Evolutionary conservation across 2,797 vertebrate genomes (phyloP).

Genomic region (Erethizon dorsatum): DNA sequence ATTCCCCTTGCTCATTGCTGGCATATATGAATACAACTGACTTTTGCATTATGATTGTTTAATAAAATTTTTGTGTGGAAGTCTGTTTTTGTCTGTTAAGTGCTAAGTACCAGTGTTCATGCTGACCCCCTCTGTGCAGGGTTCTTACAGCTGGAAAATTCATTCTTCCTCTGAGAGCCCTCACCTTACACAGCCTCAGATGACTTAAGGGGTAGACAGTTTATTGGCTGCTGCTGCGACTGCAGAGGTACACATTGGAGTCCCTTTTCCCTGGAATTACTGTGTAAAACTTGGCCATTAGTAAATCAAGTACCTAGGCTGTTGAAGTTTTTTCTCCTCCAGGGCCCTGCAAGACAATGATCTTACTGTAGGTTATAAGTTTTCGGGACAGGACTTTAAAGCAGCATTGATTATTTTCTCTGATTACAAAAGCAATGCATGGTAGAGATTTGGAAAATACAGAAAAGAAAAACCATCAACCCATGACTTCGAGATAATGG

Average conservation of each 20-base stretch:
- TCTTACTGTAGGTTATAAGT: not conserved
- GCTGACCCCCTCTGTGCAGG: slow-evolving; percentile 64
- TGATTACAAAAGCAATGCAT: slow-evolving; percentile 33
- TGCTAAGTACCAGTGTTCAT: not conserved
- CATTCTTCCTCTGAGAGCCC: slow-evolving; percentile 77
- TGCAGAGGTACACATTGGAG: slow-evolving; percentile 29
- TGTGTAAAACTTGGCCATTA: slow-evolving; percentile 74
- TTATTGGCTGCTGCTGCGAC: slow-evolving; percentile 21
- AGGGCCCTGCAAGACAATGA: not conserved
- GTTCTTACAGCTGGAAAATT: slow-evolving; percentile 70
- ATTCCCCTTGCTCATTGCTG: not conserved
- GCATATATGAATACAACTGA: not conserved
- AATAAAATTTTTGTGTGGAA: slow-evolving; percentile 71
- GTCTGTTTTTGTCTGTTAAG: slow-evolving; percentile 73
- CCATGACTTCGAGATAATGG: not conserved
- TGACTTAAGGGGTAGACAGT: slow-evolving; percentile 68
- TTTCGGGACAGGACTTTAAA: slow-evolving; percentile 53
- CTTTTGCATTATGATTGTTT: slow-evolving; percentile 58
- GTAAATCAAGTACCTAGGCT: slow-evolving; percentile 3
- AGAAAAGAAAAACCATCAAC: not conserved
- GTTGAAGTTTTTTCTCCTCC: not conserved
- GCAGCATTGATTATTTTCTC: not conserved
- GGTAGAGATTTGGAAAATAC: not conserved
- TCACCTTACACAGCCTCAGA: slow-evolving; percentile 75
- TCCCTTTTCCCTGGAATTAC: slow-evolving; percentile 47